Percentiles rank a stretch among this genome's conserved stretches.
Conservation (phyloP, 2,113 vertebrate species). For the Oxygymnocypris stewartii region DNA sequence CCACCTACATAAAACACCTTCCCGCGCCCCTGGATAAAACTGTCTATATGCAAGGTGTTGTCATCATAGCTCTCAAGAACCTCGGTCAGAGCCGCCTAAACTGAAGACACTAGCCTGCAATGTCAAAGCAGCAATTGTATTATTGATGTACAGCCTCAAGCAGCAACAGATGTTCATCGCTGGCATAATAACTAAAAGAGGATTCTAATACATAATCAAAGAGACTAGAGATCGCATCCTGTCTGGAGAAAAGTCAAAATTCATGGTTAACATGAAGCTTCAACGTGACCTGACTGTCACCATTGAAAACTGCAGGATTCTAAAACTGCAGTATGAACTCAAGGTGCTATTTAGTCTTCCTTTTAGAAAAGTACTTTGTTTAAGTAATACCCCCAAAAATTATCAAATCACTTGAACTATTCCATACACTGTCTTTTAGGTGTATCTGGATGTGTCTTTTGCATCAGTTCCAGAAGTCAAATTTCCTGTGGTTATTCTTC, state of each 20-base stretch:
- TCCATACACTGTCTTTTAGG: slow-evolving; percentile 59
- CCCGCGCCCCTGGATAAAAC: too few species aligned
- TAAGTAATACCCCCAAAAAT: too few species aligned
- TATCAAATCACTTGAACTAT: too few species aligned
- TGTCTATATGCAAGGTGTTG: slow-evolving; percentile 66
- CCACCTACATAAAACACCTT: too few species aligned
- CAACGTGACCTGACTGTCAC: slow-evolving; percentile 49
- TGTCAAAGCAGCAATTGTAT: background rate
- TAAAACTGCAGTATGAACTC: slow-evolving; percentile 68
- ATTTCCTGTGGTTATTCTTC: slow-evolving; percentile 66
- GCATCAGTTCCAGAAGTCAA: slow-evolving; percentile 65
- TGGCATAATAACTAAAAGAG: slow-evolving; percentile 37
- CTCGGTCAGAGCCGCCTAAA: background rate
- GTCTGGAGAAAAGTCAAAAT: slow-evolving; percentile 50
- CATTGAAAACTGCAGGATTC: slow-evolving; percentile 65
- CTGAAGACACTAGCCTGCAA: background rate
- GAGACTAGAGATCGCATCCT: slow-evolving; percentile 47
- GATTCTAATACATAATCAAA: slow-evolving; percentile 51
- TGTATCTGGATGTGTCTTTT: slow-evolving; percentile 74
- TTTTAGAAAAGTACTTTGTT: too few species aligned
- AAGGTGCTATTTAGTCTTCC: slow-evolving; percentile 58
- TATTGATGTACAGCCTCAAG: slow-evolving; percentile 46
- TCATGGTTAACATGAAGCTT: slow-evolving; percentile 60
- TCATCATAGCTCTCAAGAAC: background rate
- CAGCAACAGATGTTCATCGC: slow-evolving; percentile 62